Evolutionary conservation across 2,797 vertebrate species (phyloP), one percentile per base, ranked within the genome.

Genomic region (Tapera naevia): DNA sequence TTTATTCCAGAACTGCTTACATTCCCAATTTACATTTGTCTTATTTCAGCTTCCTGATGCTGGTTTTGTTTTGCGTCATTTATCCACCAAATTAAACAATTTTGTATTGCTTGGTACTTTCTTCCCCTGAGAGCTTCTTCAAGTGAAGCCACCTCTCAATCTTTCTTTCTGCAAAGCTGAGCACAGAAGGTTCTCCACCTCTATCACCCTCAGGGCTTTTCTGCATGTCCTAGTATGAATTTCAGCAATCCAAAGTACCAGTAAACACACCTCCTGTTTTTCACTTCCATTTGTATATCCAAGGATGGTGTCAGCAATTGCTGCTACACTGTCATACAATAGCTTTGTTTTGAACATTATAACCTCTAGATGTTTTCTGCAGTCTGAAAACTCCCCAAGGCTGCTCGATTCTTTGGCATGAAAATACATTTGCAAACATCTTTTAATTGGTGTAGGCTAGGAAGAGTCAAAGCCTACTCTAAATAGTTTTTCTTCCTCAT

Each of bases 381-480:
- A 84, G 45, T 70, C 56, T 67, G 64, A 70, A 71, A 70, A 24
- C 28, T 79, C 39, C 66, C 58, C 27, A 50, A 41, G 37, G 33
- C 41, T 66, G 12, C 30, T 79, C 51, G 1, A 3, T 15, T 70
- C 56, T 70, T 32, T 48, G 56, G 51, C 74, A 57, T 21, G 9
- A 65, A 94, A 81, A 87, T 64, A 70, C 24, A 82, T 71, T 62
- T 91, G 60, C 48, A 94, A 91, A 85, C 30, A 54, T 35, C 39
- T 66, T 91, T 86, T 93, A 92, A 93, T 80, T 92, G 88, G 57
- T 65, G 45, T 32, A 76, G 71, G 37, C 24, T 73, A 87, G 73
- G 35, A 78, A 93, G 57, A 70, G 32, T 56, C 64, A 3, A 32
- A 93, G 83, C 67, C 28, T 12, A 18, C 30, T 54, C 32, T 86